Evolutionary conservation across 1,140 invertebrate genomes (phyloP), one percentile per base, ranked within the genome.

Genomic region (Tetragnatha versicolor): DNA sequence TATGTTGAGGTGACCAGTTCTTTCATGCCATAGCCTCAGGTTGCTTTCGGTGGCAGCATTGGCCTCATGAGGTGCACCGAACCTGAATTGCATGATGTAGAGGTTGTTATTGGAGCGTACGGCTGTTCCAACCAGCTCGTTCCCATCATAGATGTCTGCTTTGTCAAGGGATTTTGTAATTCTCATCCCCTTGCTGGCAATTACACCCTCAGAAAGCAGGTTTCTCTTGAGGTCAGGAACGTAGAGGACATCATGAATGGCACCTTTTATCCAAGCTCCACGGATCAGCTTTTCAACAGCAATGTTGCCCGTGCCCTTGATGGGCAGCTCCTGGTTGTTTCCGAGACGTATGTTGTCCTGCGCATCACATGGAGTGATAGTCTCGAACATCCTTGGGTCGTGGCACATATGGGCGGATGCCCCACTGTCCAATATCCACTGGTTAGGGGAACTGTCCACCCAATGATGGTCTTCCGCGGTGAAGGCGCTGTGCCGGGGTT

Each of bases 1-100:
- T 9, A 42, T 10, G 22, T 66, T 69, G 35, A 80, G 42, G 51
- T 76, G 61, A 7, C 58, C 72, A 17, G 49, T 45, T 58, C 70
- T 35, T 22, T 76, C 27, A 47, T 76, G 79, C 61, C 61, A 80
- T 29, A 72, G 10, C 45, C 47, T 72, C 14, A 79, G 14, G 22
- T 69, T n/a, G 12, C 12, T 35, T n/a, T 51, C n/a, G 29, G 10
- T 7, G 39, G 20, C 1, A 33, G 27, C 25, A 33, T 75, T 75
- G 12, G 53, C 70, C 37, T 75, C 51, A 45, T 9, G 7, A 60
- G 33, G 2, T 20, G 6, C 60, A 27, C 17, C 9, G 4, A 27
- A 31, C 33, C 60, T 58, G 20, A 75, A 42, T 42, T 31, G 35
- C 51, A 75, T 58, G 3, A 31, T 6, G 49, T 75, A 60, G 2